Percentiles rank a stretch among this genome's conserved stretches.
Conservation (phyloP, 1,140 invertebrate species). For the Dinothrombium tinctorium region DNA sequence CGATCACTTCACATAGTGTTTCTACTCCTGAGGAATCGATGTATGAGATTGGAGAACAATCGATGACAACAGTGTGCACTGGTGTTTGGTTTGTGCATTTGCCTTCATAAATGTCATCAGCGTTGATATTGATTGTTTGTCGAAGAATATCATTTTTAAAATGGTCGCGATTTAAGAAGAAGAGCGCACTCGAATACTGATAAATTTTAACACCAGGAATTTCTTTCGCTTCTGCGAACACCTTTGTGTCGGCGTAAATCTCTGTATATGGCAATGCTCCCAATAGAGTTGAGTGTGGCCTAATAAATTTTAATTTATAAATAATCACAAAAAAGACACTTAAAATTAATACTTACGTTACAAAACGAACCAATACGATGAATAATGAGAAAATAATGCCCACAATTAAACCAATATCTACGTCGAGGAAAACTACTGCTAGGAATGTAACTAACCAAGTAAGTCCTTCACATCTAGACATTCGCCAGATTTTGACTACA, state of each 20-base stretch:
- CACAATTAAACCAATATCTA: conserved; percentile 26
- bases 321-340: background rate
- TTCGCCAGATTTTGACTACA: conserved; percentile 20
- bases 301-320: conserved; percentile 16
- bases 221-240: conserved; percentile 31
- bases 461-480: conserved; percentile 27
- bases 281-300: conserved; percentile 23
- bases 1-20: conserved; percentile 12
- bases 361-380: conserved; percentile 23
- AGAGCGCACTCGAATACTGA: conserved; percentile 23
- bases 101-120: background rate
- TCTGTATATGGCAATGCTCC: conserved; percentile 43
- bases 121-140: background rate
- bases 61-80: conserved; percentile 12
- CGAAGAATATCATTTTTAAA: conserved; percentile 27
- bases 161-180: conserved; percentile 25
- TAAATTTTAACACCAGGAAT: conserved; percentile 24
- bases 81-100: background rate
- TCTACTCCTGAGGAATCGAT: conserved; percentile 13
- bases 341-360: background rate
- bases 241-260: conserved; percentile 42
- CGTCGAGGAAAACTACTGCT: conserved; percentile 27
- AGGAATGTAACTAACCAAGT: conserved; percentile 30
- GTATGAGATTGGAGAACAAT: conserved; percentile 14
- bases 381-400: conserved; percentile 27